Evolutionary conservation across 2,797 vertebrate genomes (phyloP), one percentile per base, ranked within the genome.

Genomic region (Urocyon cinereoargenteus): DNA sequence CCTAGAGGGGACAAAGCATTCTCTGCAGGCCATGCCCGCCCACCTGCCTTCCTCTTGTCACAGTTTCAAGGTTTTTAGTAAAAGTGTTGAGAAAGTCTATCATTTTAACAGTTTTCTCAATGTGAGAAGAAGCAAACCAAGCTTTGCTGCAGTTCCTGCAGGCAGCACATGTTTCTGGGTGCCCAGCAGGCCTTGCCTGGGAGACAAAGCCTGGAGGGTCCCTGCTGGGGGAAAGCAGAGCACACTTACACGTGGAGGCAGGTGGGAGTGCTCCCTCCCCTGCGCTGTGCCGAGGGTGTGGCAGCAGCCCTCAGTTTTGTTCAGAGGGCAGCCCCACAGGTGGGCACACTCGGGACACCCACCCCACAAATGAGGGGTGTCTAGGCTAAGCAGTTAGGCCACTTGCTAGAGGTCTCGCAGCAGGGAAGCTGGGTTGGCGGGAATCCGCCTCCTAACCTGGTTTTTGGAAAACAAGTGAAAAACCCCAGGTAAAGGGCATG

Each of bases 11-110:
- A 22, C 8, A 8, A 14, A 18, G 12, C 4, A 2, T 3, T n/a
- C 16, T 34, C 75, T 24, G 26, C 24, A 13, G 28, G 21, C 5
- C 11, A 4, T 26, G 13, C 2, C 15, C 1, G 1, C 13, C 18
- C 16, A 0, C 21, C 1, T 18, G 28, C 6, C 22, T 78, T 14
- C 19, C 31, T 34, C 53, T 53, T 40, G 1, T 9, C 3, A 0
- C 1, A 3, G 5, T 0, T 12, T 14, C 55, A 26, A 15, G 62
- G 34, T 2, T 57, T 53, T 36, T 51, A 13, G 34, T 9, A 7
- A 7, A 55, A 15, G 55, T 5, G 77, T 16, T 4, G 12, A 24
- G 66, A 1, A 26, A 2, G 0, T 12, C 1, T 3, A 6, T 1
- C 31, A 3, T 19, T n/a, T 10, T n/a, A 18, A 45, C 3, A 22